Base-by-base conservation (phyloP, 2,797 vertebrate species). In the Cottoperca gobio region DNA sequence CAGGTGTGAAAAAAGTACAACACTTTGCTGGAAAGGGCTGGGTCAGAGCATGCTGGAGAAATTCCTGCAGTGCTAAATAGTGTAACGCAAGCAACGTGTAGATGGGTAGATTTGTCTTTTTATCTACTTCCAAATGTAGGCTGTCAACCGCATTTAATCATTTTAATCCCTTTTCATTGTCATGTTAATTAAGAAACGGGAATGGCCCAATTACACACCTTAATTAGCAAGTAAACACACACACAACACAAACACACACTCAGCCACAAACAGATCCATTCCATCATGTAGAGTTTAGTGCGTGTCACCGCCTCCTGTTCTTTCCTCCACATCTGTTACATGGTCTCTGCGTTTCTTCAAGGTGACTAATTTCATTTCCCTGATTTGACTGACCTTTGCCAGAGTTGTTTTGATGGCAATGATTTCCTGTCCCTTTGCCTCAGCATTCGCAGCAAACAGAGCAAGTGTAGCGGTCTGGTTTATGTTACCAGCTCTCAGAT, bases 401-500 rank as follows among this genome's bases (percentile, higher is more conserved):
- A 91, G 92, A 95, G 94, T 93, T 96, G 94, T 95, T 98, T 96
- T 96, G 93, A 94, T 86, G 94, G 83, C 95, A 97, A 97, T 94
- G 97, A 98, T 97, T 98, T 98, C 93, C 96, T 98, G 96, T 98
- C 97, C 90, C 90, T 94, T 95, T 93, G 91, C 90, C 89, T 97
- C 94, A 94, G 92, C 73, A 92, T 70, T 91, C 70, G 81, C 91
- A 90, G 90, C 81, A 90, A 92, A 90, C 83, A 62, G 86, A 89
- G 89, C 93, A 92, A 95, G 91, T 86, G 91, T 65, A 82, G 73
- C 70, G 86, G 88, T 85, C 90, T 94, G 85, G 90, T 95, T 93
- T 91, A 90, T 89, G 86, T 94, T 73, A 90, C 88, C 73, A 73
- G 83, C 89, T 81, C 90, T 86, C 86, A 71, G 89, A 91, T 87